These are phyloP conservation scores for Apodemia zela DNA, from an alignment of 2,888 invertebrate genomes.

Conservation along the genomic window DNA sequence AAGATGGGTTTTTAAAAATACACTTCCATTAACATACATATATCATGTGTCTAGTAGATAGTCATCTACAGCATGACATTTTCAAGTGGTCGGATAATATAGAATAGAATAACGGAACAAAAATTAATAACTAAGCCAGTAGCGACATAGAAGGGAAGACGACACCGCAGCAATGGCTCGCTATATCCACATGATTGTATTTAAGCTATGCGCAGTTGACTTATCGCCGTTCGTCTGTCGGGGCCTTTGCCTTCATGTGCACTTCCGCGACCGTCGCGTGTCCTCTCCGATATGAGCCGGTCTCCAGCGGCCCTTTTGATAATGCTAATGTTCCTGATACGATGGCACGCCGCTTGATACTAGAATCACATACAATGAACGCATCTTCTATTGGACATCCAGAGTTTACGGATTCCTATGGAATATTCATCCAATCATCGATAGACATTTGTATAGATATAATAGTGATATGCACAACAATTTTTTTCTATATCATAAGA, in stretches of 20 bases:
- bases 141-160: slow-evolving; percentile 46
- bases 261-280: slow-evolving; percentile 65
- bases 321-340: slow-evolving; percentile 75
- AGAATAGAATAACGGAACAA: slow-evolving; percentile 15
- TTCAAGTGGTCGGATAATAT: neutral
- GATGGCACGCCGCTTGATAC: slow-evolving; percentile 55
- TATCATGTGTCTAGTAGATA: no score
- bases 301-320: slow-evolving; percentile 74
- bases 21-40: neutral
- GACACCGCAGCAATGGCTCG: slow-evolving; percentile 48
- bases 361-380: slow-evolving; percentile 64
- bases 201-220: slow-evolving; percentile 60
- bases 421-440: slow-evolving; percentile 42
- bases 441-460: neutral
- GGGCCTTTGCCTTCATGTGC: slow-evolving; percentile 60
- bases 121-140: slow-evolving; percentile 23
- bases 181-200: slow-evolving; percentile 63
- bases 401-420: slow-evolving; percentile 47
- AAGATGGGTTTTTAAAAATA: neutral
- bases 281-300: slow-evolving; percentile 69
- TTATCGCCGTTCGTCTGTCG: slow-evolving; percentile 67
- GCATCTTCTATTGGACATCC: slow-evolving; percentile 61
- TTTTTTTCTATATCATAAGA: no score
- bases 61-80: neutral
- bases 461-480: neutral